phyloP scores from a whole-genome alignment of 2,888 invertebrate species.

The Pollenia griseotomentosa region DNA sequence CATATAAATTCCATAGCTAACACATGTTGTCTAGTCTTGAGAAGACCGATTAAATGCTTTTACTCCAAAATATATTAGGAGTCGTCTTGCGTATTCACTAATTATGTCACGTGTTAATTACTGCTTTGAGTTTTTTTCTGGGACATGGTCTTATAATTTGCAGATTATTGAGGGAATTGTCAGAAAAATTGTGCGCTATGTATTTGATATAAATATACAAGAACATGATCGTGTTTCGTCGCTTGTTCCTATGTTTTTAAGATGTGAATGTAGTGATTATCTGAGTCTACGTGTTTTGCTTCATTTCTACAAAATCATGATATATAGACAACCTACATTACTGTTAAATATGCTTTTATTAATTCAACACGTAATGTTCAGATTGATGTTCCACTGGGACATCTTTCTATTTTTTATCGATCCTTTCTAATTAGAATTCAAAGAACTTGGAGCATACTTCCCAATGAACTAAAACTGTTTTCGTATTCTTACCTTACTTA shows the following conservation, averaged over 20 bases:
- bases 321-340: too few species aligned
- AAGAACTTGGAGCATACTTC: too few species aligned
- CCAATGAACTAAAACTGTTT: neutral
- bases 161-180: neutral
- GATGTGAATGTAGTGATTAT: neutral
- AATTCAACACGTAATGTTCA: neutral
- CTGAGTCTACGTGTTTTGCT: too few species aligned
- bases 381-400: too few species aligned
- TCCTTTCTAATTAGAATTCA: constrained; percentile 3
- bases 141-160: neutral
- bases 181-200: too few species aligned
- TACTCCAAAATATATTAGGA: constrained; percentile 1
- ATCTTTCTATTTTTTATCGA: neutral
- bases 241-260: neutral
- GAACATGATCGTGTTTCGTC: too few species aligned
- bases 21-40: neutral
- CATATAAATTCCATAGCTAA: constrained; percentile 12
- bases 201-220: too few species aligned
- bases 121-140: neutral
- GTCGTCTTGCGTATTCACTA: neutral
- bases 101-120: neutral
- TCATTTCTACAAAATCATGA: too few species aligned
- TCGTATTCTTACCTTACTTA: neutral
- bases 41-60: constrained; percentile 1
- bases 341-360: neutral